Evolutionary conservation across 2,888 invertebrate species (phyloP).

Genomic region (Odontocerum albicorne): DNA sequence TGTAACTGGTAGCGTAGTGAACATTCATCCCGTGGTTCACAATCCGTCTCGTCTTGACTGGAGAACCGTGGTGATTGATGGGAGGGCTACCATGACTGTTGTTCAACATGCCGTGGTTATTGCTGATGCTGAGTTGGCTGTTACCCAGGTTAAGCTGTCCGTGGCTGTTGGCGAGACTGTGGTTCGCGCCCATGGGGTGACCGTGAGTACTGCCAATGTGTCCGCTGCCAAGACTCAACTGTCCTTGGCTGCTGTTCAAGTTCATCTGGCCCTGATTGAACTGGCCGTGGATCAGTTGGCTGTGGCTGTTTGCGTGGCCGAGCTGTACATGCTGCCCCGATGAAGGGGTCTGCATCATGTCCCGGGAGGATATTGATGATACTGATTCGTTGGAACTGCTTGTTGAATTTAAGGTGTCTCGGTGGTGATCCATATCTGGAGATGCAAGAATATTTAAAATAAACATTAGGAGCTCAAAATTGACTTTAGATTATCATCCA

Average conservation of each 20-base stretch:
- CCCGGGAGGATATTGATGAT: constrained; percentile 65
- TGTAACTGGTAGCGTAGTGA: constrained; percentile 44
- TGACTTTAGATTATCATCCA: too few relatives aligned
- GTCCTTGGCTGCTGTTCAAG: constrained; percentile 29
- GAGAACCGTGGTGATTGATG: constrained; percentile 36
- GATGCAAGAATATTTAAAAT: not conserved
- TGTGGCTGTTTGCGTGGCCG: constrained; percentile 27
- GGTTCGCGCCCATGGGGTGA: constrained; percentile 16
- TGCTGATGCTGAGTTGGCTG: constrained; percentile 31
- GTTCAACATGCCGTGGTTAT: constrained; percentile 22
- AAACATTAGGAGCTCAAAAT: too few relatives aligned
- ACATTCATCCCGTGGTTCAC: constrained; percentile 39
- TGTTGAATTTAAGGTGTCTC: constrained; percentile 49
- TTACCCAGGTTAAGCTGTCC: constrained; percentile 15
- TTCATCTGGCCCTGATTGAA: constrained; percentile 3
- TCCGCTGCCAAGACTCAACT: constrained; percentile 10
- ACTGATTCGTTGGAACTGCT: constrained; percentile 88
- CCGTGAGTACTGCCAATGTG: constrained; percentile 14
- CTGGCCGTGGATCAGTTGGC: constrained; percentile 35
- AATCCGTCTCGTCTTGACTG: constrained; percentile 36
- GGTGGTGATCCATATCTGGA: constrained; percentile 32
- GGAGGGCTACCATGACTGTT: constrained; percentile 32
- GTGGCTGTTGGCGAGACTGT: constrained; percentile 11
- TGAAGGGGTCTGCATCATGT: constrained; percentile 45
- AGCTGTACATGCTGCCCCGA: constrained; percentile 23